Evolutionary conservation across 64 coral and sea anemone species (phyloP).

Genomic region (Pocillopora damicornis): DNA sequence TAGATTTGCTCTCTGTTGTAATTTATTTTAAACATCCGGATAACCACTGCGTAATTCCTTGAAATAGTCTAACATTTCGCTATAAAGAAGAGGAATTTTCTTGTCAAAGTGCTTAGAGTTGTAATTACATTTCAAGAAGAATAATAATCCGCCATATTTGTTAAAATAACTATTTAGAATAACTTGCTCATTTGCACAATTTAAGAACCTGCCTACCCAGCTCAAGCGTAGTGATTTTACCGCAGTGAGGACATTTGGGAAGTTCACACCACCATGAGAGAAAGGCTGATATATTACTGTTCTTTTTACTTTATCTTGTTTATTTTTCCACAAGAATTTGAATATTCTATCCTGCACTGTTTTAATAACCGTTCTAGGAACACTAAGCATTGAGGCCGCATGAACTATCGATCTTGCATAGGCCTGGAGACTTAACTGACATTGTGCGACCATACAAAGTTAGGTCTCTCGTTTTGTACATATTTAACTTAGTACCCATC

Average conservation of each 20-base stretch:
- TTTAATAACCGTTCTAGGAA: constrained; percentile 13
- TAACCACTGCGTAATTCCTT: no score
- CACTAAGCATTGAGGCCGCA: neutral
- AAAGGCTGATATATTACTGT: neutral
- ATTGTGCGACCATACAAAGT: neutral
- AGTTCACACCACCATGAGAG: neutral
- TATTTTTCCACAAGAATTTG: neutral
- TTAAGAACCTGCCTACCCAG: neutral
- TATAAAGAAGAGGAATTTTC: no score
- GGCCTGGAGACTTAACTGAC: neutral
- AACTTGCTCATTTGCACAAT: neutral
- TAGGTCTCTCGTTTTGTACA: neutral
- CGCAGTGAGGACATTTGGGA: neutral
- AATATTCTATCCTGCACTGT: neutral
- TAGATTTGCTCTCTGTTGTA: constrained; percentile 10
- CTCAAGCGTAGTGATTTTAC: neutral
- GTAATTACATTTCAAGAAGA: no score
- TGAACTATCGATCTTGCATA: constrained; percentile 1
- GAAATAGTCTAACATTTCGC: no score
- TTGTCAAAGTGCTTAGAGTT: no score
- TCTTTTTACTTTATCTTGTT: constrained; percentile 1
- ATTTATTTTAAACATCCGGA: neutral
- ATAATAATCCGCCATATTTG: no score
- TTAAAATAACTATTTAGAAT: no score
- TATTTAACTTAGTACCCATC: constrained; percentile 7